A percentile compares a stretch with the other conserved stretches of the same genome.
phyloP scores from a whole-genome alignment of 2,797 vertebrate species.

The Gila robusta region DNA sequence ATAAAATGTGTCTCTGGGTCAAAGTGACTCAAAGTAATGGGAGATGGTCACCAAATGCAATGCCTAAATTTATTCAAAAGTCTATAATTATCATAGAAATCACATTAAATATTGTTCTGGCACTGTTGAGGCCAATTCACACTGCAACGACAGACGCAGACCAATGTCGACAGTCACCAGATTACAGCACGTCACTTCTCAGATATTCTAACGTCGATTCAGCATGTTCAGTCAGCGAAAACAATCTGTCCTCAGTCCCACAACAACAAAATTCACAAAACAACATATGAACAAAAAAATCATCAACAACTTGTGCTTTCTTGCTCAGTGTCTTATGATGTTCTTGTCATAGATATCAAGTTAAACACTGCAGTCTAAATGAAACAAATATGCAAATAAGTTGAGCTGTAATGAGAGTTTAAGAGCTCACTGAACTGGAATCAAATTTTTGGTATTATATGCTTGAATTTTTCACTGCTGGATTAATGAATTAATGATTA shows the following conservation, averaged over 20 bases:
- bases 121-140: neutral
- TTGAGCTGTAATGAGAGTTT: slow-evolving; percentile 77
- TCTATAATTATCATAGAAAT: neutral
- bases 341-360: slow-evolving; percentile 21
- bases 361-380: slow-evolving; percentile 63
- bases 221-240: neutral
- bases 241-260: neutral
- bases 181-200: neutral
- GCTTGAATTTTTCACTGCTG: slow-evolving; percentile 75
- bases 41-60: neutral
- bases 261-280: neutral
- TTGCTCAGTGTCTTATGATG: neutral
- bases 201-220: neutral
- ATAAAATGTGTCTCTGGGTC: neutral
- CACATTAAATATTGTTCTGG: neutral
- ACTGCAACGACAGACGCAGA: neutral
- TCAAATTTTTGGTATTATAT: slow-evolving; percentile 77
- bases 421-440: slow-evolving; percentile 80
- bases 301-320: neutral
- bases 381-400: slow-evolving; percentile 75
- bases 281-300: neutral
- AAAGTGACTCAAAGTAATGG: neutral
- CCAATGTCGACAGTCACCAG: neutral
- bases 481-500: slow-evolving; percentile 71
- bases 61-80: neutral